A percentile compares a stretch with the other conserved stretches of the same genome.
These are phyloP conservation scores for Parasteatoda lunata DNA, from an alignment of 2,888 invertebrate genomes.

Conservation along the genomic window DNA sequence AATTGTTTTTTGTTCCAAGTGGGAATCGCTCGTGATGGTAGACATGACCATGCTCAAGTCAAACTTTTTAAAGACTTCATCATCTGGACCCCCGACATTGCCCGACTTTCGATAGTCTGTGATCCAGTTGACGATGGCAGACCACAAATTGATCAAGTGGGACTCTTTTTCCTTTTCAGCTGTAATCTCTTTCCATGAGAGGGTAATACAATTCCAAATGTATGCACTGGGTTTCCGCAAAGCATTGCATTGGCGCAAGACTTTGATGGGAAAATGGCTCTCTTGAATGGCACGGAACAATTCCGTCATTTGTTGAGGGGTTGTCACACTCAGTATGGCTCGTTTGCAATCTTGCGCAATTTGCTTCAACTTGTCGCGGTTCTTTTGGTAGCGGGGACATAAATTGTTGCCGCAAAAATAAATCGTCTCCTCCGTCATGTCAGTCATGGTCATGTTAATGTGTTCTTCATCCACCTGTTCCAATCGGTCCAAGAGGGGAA, in stretches of 20 bases:
- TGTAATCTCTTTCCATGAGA: constrained; percentile 25
- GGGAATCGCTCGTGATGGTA: constrained; percentile 8
- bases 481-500: not conserved
- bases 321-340: constrained; percentile 16
- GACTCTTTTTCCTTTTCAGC: not conserved
- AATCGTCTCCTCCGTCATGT: constrained; percentile 13
- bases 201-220: constrained; percentile 19
- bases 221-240: not conserved
- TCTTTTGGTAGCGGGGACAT: not conserved
- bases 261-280: constrained; percentile 13
- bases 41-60: not conserved
- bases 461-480: not conserved
- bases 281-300: constrained; percentile 11
- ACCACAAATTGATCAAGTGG: constrained; percentile 18
- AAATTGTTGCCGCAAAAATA: constrained; percentile 24
- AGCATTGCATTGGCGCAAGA: not conserved
- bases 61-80: constrained; percentile 1
- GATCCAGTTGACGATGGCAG: not conserved
- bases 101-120: not conserved
- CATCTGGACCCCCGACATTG: not conserved
- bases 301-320: not conserved
- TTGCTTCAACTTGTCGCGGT: not conserved
- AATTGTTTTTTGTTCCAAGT: constrained; percentile 14
- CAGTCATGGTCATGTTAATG: not conserved
- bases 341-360: not conserved